Percentiles rank a stretch among this genome's conserved stretches.
Conservation (phyloP, 2,113 vertebrate species). For the Triplophysa rosa region DNA sequence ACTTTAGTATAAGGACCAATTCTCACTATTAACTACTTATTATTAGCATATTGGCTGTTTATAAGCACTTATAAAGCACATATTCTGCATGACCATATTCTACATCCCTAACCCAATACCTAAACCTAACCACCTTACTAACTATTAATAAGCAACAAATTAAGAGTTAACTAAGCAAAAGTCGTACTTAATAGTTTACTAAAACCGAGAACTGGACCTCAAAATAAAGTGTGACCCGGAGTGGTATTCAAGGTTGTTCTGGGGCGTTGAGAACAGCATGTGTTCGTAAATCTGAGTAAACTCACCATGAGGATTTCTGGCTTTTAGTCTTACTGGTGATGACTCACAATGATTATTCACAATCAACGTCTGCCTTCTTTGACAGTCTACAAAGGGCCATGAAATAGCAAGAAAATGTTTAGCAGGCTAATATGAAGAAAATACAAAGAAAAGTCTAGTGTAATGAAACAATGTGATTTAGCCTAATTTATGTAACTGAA, state of each 20-base stretch:
- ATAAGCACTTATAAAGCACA: no score
- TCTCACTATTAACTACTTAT: no score
- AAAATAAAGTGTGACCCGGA: no score
- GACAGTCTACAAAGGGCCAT: conserved; percentile 6
- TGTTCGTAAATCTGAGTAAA: neutral
- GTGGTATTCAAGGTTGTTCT: neutral
- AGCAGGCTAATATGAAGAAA: neutral
- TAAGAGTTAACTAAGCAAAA: no score
- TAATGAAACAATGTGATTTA: conserved; percentile 34
- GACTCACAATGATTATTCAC: neutral
- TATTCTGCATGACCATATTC: no score
- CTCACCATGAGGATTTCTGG: neutral
- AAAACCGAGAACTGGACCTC: no score
- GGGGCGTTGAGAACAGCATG: neutral
- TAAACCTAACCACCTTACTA: no score
- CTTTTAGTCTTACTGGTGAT: conserved; percentile 11
- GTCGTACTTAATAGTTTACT: no score
- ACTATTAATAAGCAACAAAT: no score
- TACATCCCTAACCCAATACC: no score
- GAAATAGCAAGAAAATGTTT: conserved; percentile 18
- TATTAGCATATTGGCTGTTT: no score
- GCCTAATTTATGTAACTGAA: conserved; percentile 43
- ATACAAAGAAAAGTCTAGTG: neutral
- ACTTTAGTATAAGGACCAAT: no score
- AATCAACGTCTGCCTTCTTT: conserved; percentile 6